These are phyloP conservation scores for Hydrophis major DNA, from an alignment of 2,797 vertebrate species.

Conservation along the genomic window DNA sequence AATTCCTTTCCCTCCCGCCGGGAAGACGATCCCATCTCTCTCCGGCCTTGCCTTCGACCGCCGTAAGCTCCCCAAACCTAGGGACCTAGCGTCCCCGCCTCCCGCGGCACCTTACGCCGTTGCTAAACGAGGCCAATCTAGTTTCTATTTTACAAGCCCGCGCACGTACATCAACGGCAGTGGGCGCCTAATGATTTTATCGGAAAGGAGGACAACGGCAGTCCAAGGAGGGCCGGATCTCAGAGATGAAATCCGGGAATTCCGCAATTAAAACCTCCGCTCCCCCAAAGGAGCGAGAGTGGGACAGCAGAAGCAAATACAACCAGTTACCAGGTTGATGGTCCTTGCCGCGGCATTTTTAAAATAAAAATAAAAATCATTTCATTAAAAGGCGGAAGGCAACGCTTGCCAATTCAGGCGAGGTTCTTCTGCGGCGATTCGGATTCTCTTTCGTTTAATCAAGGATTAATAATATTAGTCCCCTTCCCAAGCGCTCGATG, in stretches of 20 bases:
- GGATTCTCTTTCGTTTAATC: neutral
- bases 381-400: neutral
- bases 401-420: neutral
- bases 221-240: neutral
- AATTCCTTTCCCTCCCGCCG: neutral
- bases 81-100: neutral
- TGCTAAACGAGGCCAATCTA: neutral
- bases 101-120: neutral
- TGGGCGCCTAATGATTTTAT: neutral
- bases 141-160: neutral
- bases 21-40: neutral
- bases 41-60: neutral
- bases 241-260: neutral
- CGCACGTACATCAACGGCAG: neutral
- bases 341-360: neutral
- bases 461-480: neutral
- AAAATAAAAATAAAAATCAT: neutral
- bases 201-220: neutral
- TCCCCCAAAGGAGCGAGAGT: neutral
- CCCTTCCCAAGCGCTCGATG: neutral
- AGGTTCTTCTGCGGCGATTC: neutral
- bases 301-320: neutral
- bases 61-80: neutral
- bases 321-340: neutral
- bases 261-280: neutral